Evolutionary conservation across 2,888 invertebrate genomes (phyloP).

Genomic region (Diplazon laetatorius): DNA sequence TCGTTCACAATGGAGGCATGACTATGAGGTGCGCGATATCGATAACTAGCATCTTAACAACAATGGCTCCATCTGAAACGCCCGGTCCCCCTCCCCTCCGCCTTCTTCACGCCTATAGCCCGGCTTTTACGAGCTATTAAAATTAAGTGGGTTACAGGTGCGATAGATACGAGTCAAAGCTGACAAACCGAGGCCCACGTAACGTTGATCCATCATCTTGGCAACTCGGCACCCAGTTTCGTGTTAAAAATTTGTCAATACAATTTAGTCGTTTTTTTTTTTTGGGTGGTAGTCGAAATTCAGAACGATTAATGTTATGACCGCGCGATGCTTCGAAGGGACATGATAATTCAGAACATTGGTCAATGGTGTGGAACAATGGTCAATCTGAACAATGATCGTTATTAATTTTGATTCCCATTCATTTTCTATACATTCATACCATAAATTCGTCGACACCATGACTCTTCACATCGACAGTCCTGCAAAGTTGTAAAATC

Average conservation of each 20-base stretch:
- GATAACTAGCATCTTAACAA: constrained; percentile 63
- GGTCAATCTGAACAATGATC: no score
- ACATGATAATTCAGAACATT: no score
- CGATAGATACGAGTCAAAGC: constrained; percentile 54
- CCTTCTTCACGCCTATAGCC: constrained; percentile 15
- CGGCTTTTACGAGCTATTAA: constrained; percentile 69
- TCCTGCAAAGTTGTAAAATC: not conserved
- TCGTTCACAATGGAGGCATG: constrained; percentile 1
- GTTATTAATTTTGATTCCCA: no score
- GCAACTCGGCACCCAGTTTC: no score
- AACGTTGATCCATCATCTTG: not conserved
- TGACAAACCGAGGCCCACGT: not conserved
- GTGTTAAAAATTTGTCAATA: no score
- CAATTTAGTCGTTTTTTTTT: no score
- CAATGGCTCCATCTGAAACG: constrained; percentile 62
- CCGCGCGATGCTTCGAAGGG: no score
- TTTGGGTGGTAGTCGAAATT: no score
- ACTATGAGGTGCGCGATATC: constrained; percentile 59
- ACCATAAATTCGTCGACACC: no score
- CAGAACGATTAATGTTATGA: no score
- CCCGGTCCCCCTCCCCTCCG: not conserved
- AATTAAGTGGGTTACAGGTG: constrained; percentile 75
- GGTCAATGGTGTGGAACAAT: no score
- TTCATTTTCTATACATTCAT: no score
- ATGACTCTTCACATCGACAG: not conserved